Conservation (phyloP, 2,797 vertebrate species). For the Loriculus beryllinus region DNA sequence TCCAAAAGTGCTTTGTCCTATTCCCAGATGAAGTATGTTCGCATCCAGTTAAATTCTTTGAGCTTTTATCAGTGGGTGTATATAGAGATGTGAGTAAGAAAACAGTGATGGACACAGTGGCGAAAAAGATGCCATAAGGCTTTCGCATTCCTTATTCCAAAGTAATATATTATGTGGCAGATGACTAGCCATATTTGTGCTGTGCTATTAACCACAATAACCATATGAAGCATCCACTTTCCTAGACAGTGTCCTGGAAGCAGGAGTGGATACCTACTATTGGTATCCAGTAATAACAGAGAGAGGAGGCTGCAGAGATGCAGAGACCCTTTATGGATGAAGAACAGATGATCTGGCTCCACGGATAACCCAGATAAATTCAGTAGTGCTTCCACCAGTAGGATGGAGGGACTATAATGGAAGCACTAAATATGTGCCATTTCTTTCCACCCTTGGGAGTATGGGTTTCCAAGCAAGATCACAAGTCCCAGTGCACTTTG, state of each 20-base stretch:
- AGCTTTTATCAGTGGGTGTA: background rate
- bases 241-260: background rate
- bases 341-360: background rate
- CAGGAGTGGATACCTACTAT: background rate
- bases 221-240: background rate
- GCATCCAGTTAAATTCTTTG: background rate
- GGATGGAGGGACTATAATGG: background rate
- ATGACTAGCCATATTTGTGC: background rate
- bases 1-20: background rate
- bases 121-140: background rate
- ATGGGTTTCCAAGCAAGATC: background rate
- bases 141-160: background rate
- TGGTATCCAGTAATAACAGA: background rate
- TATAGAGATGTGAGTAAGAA: background rate
- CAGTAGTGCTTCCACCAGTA: background rate
- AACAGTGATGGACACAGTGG: background rate
- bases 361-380: background rate
- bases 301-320: background rate
- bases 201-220: background rate
- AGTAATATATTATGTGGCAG: accelerated
- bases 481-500: too few relatives aligned
- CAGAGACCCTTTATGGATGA: background rate
- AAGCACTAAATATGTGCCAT: background rate
- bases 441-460: background rate
- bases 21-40: background rate